Evolutionary conservation across 2,888 invertebrate genomes (phyloP).

Genomic region (Drosophila koepferae): DNA sequence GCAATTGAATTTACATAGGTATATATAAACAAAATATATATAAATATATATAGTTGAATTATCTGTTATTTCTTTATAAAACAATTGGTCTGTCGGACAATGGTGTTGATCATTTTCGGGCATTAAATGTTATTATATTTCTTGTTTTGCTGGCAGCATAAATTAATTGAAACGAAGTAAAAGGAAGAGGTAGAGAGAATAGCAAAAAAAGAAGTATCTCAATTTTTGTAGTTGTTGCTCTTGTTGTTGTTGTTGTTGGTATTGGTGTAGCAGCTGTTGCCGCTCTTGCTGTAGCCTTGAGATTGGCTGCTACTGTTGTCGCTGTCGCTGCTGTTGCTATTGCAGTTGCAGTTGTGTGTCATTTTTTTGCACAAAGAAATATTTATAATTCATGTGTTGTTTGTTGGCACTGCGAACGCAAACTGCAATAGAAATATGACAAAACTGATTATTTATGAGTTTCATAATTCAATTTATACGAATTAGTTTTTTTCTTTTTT

Average conservation of each 20-base stretch:
- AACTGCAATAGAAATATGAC: constrained; percentile 62
- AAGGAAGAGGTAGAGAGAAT: constrained; percentile 36
- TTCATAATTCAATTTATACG: constrained; percentile 58
- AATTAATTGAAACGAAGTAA: constrained; percentile 22
- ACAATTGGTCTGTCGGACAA: constrained; percentile 53
- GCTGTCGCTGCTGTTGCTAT: constrained; percentile 35
- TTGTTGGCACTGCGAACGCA: constrained; percentile 41
- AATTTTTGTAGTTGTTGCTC: constrained; percentile 36
- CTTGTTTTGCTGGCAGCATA: constrained; percentile 38
- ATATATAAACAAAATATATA: constrained; percentile 33
- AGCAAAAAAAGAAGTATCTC: constrained; percentile 34
- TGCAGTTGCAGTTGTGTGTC: constrained; percentile 59
- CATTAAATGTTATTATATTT: constrained; percentile 29
- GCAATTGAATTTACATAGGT: constrained; percentile 44
- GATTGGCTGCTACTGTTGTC: constrained; percentile 33
- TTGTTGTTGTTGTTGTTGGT: constrained; percentile 29
- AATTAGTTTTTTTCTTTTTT: constrained; percentile 29
- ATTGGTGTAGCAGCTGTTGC: constrained; percentile 36
- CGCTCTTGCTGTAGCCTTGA: constrained; percentile 48
- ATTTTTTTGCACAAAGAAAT: constrained; percentile 64
- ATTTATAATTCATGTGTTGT: constrained; percentile 56
- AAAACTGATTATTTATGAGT: constrained; percentile 64
- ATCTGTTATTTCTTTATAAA: constrained; percentile 53
- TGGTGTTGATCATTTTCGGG: constrained; percentile 45
- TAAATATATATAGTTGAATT: constrained; percentile 43